Evolutionary conservation across 2,113 vertebrate species (phyloP).

Genomic region (Emydocephalus ijimae): DNA sequence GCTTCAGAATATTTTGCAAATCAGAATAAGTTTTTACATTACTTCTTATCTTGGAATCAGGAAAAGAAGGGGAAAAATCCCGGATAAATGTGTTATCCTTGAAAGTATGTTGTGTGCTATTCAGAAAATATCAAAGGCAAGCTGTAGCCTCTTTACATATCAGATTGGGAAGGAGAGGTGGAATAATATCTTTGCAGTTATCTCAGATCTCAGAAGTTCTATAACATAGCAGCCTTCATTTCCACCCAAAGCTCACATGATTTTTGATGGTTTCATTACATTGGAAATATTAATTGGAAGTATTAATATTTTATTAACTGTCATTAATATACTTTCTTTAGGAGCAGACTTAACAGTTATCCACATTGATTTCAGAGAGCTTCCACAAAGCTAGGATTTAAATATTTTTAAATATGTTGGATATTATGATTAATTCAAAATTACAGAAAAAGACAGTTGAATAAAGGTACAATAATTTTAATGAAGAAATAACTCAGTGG

Average conservation of each 20-base stretch:
- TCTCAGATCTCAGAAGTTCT: background rate
- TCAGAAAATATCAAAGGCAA: background rate
- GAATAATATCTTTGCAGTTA: background rate
- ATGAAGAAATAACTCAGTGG: background rate
- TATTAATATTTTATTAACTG: background rate
- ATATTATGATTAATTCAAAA: background rate
- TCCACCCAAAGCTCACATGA: background rate
- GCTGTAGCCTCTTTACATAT: background rate
- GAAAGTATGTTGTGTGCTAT: background rate
- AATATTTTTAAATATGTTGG: background rate
- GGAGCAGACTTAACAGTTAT: conserved; percentile 8
- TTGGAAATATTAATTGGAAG: background rate
- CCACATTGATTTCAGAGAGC: background rate
- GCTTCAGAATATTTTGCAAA: background rate
- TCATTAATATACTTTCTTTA: background rate
- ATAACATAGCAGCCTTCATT: background rate
- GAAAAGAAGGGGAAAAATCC: background rate
- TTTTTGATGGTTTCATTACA: background rate
- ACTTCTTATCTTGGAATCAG: background rate
- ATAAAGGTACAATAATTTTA: background rate
- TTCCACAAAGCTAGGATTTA: background rate
- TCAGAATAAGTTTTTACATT: background rate
- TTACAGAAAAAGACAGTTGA: background rate
- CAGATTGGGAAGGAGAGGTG: background rate
- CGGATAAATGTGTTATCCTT: background rate